These are phyloP conservation scores for rat (Rattus norvegicus) DNA, from an alignment of 2,113 vertebrate species.

Conservation along the genomic window GRCr8 NC_086026.1:117141501-117142000, in stretches of 20 bases:
- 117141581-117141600: neutral
- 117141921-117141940: constrained; percentile 94
- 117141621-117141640: neutral
- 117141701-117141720: neutral
- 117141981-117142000: constrained; percentile 84
- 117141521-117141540: neutral
- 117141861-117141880: constrained; percentile 85
- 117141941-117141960: constrained; percentile 91
- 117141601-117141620: neutral
- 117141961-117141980: constrained; percentile 86
- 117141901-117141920: constrained; percentile 94
- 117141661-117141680: neutral
- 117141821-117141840: neutral
- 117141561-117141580: neutral
- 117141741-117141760: neutral
- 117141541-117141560: neutral
- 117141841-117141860: neutral
- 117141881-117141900: constrained; percentile 89
- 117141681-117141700: neutral
- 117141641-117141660: neutral
- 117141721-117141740: neutral
- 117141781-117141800: neutral
- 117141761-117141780: neutral
- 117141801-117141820: neutral
- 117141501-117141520: neutral